Conservation (phyloP, 2,113 vertebrate genomes). For the Channa maculata region DNA sequence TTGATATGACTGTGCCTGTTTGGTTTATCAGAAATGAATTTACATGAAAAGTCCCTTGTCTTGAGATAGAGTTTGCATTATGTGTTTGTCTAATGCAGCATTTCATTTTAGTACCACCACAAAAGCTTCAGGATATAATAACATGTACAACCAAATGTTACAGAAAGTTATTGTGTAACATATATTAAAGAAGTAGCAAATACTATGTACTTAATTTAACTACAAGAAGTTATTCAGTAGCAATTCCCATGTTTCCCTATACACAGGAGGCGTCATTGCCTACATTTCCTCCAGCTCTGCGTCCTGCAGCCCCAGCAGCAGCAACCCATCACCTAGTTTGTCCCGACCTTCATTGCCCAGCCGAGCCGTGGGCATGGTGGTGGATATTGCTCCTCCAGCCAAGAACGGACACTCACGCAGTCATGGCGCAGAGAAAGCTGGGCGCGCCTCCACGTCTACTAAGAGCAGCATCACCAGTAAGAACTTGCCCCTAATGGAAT, state of each 20-base stretch:
- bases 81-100: neutral
- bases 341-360: conserved; percentile 88
- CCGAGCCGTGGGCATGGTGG: conserved; percentile 77
- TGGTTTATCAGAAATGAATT: neutral
- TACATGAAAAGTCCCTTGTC: neutral
- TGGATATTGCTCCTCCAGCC: conserved; percentile 62
- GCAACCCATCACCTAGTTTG: conserved; percentile 85
- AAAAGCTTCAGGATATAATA: too few species aligned
- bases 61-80: neutral
- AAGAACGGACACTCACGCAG: conserved; percentile 69
- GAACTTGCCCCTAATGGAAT: conserved; percentile 39
- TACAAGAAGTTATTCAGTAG: too few species aligned
- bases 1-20: neutral
- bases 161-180: too few species aligned
- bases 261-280: conserved; percentile 93
- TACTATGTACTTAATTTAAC: neutral
- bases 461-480: conserved; percentile 93
- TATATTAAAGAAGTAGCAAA: too few species aligned
- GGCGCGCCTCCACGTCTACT: conserved; percentile 78
- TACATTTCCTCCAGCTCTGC: conserved; percentile 94
- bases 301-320: conserved; percentile 90
- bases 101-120: too few species aligned
- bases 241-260: conserved; percentile 27
- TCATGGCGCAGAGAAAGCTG: conserved; percentile 83
- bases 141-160: too few species aligned